Evolutionary conservation across 2,797 vertebrate genomes (phyloP).

Genomic region (Otolemur crassicaudatus): DNA sequence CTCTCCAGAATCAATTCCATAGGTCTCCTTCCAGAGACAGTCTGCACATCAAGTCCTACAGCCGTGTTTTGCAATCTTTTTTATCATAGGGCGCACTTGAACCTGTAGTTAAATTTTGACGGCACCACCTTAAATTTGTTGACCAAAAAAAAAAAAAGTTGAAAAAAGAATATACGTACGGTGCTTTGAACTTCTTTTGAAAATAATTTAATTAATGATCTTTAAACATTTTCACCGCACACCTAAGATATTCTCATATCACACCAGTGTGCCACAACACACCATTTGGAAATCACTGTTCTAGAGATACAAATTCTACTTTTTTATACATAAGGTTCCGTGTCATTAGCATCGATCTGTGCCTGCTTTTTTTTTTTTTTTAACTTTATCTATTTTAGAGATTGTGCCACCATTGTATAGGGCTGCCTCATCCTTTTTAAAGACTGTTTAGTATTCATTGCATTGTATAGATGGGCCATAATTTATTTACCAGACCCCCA

Average conservation of each 20-base stretch:
- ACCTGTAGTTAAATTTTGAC: too few species aligned
- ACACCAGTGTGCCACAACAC: too few species aligned
- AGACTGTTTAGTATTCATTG: background rate
- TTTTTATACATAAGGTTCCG: background rate
- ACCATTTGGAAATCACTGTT: too few species aligned
- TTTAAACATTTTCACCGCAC: too few species aligned
- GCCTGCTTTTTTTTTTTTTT: background rate
- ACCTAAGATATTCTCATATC: too few species aligned
- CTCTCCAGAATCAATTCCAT: background rate
- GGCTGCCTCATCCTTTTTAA: background rate
- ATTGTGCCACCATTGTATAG: background rate
- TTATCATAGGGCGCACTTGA: too few species aligned
- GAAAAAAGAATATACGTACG: too few species aligned
- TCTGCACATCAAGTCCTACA: background rate
- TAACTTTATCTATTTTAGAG: background rate
- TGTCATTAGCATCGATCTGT: background rate
- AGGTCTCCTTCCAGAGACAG: background rate
- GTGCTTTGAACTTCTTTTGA: too few species aligned
- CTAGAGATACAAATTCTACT: background rate
- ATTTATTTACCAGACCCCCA: background rate
- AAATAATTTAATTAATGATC: too few species aligned
- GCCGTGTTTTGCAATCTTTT: too few species aligned
- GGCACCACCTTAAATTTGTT: too few species aligned
- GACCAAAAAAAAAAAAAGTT: too few species aligned
- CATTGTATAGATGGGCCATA: background rate